Conservation (phyloP, 1,140 invertebrate genomes). For the Lepeophtheirus salmonis region DNA sequence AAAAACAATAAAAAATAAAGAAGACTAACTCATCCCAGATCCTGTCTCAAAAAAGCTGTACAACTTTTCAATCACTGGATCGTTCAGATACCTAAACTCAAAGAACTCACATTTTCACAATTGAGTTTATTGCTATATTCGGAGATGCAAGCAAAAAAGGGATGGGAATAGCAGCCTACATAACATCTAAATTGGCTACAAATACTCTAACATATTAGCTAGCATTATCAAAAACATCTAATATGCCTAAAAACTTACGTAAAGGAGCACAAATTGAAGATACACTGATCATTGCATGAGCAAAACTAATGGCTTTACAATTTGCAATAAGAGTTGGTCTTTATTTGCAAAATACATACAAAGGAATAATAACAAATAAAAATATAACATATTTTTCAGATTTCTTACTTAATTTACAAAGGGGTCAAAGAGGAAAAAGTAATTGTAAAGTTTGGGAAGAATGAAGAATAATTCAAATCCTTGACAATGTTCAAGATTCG, state of each 20-base stretch:
- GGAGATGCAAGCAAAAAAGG: background rate
- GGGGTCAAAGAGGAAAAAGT: background rate
- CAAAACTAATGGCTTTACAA: conserved; percentile 3
- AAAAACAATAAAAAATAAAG: background rate
- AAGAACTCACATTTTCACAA: background rate
- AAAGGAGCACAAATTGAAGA: conserved; percentile 7
- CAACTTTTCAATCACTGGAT: background rate
- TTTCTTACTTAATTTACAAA: background rate
- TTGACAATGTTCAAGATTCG: background rate
- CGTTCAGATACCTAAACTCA: background rate
- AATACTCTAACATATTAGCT: background rate
- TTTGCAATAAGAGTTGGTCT: too few species aligned
- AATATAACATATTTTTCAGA: background rate
- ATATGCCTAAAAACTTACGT: conserved; percentile 6
- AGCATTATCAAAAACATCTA: conserved; percentile 1
- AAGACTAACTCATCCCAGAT: background rate
- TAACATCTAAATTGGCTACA: background rate
- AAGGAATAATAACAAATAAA: background rate
- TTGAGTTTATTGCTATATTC: background rate
- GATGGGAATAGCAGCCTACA: conserved; percentile 4
- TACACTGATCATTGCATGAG: background rate
- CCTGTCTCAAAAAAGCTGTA: background rate
- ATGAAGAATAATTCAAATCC: background rate
- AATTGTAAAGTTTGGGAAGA: conserved; percentile 4
- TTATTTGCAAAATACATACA: background rate